Evolutionary conservation across 2,888 invertebrate genomes (phyloP), one percentile per base, ranked within the genome.

Genomic region (Doris montereyensis): DNA sequence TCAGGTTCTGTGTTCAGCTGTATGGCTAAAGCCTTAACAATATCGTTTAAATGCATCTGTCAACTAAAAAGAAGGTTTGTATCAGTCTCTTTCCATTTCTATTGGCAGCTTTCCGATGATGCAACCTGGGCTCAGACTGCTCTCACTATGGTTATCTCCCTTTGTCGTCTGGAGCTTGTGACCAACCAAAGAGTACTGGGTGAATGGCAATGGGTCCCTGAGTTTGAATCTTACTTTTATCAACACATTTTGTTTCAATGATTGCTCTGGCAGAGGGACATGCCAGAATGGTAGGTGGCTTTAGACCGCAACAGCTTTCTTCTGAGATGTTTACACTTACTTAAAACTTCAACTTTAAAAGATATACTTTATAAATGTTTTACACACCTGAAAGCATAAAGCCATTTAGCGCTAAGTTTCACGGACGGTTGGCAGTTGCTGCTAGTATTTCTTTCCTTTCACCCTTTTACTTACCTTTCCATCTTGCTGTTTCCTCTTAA

Each of bases 51-150:
- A n/a, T n/a, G n/a, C n/a, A n/a, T n/a, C n/a, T n/a, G n/a, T n/a
- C n/a, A n/a, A n/a, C n/a, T n/a, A n/a, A n/a, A n/a, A n/a, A n/a
- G n/a, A n/a, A n/a, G n/a, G n/a, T n/a, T n/a, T n/a, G n/a, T 32
- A 2, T 5, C 21, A 5, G 10, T 28, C n/a, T 35, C 32, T 4
- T 21, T 32, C 30, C 73, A 34, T 72, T 17, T 5, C 8, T 30
- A n/a, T 41, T 52, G 28, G 34, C 52, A 86, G 85, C 77, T 85
- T 71, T 84, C 83, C 0, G 85, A 83, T 35, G 77, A 82, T 62
- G 30, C 62, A 10, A 72, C 24, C 5, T 82, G 82, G 81, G 81
- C 81, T 0, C n/a, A 32, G 26, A 81, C 82, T 1, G 77, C 81
- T 17, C 70, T 83, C 8, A 78, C 82, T 13, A 82, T 78, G 52